Percentiles rank a stretch among this genome's conserved stretches.
These are phyloP conservation scores for Tribolium madens DNA, from an alignment of 1,140 invertebrate species.

Conservation along the genomic window DNA sequence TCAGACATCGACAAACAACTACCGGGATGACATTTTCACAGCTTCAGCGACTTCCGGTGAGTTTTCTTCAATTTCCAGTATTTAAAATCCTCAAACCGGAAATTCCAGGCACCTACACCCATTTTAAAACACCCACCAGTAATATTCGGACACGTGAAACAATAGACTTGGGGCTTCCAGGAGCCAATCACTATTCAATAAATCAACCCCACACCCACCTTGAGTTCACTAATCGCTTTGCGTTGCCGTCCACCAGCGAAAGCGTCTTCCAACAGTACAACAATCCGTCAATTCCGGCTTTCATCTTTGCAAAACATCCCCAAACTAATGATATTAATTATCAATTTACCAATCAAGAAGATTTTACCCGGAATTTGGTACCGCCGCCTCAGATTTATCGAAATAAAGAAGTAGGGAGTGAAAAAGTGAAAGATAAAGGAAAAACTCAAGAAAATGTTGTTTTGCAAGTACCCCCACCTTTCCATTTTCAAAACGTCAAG, in stretches of 20 bases:
- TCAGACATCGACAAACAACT: constrained; percentile 53
- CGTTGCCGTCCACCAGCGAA: constrained; percentile 35
- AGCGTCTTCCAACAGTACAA: constrained; percentile 43
- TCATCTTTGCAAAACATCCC: constrained; percentile 46
- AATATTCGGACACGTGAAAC: constrained; percentile 54
- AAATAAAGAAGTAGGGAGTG: constrained; percentile 47
- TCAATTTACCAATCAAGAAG: constrained; percentile 55
- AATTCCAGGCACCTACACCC: constrained; percentile 48
- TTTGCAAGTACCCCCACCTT: constrained; percentile 51
- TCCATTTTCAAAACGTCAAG: constrained; percentile 35
- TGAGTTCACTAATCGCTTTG: constrained; percentile 57
- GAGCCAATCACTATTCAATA: constrained; percentile 45
- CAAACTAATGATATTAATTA: constrained; percentile 54
- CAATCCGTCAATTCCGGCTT: constrained; percentile 25
- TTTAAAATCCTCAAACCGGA: background rate
- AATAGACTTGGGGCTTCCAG: constrained; percentile 50
- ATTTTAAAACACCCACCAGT: constrained; percentile 37
- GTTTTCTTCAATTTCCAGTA: background rate
- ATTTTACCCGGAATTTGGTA: constrained; percentile 60
- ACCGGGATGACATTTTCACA: constrained; percentile 58
- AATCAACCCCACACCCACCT: constrained; percentile 54
- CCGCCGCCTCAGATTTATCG: constrained; percentile 54
- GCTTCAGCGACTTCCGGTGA: constrained; percentile 57
- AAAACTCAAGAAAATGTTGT: constrained; percentile 45
- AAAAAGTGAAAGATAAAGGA: constrained; percentile 13